phyloP scores from a whole-genome alignment of 1,140 invertebrate genomes.

The Lysiphlebus fabarum region DNA sequence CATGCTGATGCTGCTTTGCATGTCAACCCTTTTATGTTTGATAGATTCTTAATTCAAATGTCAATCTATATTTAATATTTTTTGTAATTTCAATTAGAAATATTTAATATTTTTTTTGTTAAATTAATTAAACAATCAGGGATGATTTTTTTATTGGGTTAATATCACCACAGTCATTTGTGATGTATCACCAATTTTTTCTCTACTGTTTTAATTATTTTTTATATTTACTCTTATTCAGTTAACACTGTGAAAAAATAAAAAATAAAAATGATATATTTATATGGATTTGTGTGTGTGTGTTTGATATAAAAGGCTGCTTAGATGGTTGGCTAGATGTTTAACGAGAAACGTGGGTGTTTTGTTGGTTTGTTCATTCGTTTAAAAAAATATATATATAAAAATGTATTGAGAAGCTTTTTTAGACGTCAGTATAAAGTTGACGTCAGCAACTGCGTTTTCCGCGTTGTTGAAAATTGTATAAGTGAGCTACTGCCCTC shows the following conservation, averaged over 20 bases:
- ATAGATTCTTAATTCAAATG: not conserved
- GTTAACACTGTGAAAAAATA: not conserved
- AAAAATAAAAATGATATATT: too few relatives aligned
- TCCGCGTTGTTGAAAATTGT: constrained; percentile 9
- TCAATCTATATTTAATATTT: too few relatives aligned
- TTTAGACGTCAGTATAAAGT: constrained; percentile 1
- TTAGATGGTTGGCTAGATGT: constrained; percentile 3
- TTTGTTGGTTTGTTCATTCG: not conserved
- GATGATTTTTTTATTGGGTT: too few relatives aligned
- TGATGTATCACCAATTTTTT: too few relatives aligned
- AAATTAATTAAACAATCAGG: too few relatives aligned
- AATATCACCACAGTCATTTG: too few relatives aligned
- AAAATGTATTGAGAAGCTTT: constrained; percentile 9
- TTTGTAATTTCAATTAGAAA: too few relatives aligned
- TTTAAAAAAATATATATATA: not conserved
- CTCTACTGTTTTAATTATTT: too few relatives aligned
- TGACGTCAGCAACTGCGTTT: constrained; percentile 17
- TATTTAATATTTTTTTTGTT: too few relatives aligned
- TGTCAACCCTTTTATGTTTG: too few relatives aligned
- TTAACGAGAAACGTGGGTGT: constrained; percentile 16
- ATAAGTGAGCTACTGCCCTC: not conserved
- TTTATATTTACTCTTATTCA: constrained; percentile 13
- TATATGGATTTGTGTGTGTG: constrained; percentile 16
- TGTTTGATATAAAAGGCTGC: constrained; percentile 17
- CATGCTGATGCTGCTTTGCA: too few relatives aligned